A percentile compares a stretch with the other conserved stretches of the same genome.
These are phyloP conservation scores for Meiosimyza platycephala DNA, from an alignment of 2,888 invertebrate genomes.

Conservation along the genomic window DNA sequence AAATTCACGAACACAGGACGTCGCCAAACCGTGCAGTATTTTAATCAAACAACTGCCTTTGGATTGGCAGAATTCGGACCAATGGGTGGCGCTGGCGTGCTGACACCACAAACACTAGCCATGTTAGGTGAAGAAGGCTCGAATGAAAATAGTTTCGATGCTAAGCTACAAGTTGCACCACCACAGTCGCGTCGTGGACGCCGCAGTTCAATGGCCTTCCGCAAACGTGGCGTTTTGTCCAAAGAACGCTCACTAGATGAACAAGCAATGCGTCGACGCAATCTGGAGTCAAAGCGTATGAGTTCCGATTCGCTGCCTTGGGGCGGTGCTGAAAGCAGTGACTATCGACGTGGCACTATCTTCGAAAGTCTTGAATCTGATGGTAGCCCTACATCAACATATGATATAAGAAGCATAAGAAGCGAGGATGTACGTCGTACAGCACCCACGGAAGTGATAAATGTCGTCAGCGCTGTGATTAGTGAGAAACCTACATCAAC, in stretches of 20 bases:
- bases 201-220: conserved; percentile 62
- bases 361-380: conserved; percentile 67
- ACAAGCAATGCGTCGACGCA: conserved; percentile 69
- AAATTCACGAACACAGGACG: conserved; percentile 61
- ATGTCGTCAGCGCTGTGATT: conserved; percentile 46
- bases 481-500: conserved; percentile 46
- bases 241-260: conserved; percentile 67
- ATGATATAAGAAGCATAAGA: conserved; percentile 61
- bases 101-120: conserved; percentile 55
- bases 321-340: conserved; percentile 59
- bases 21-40: conserved; percentile 66
- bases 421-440: conserved; percentile 58
- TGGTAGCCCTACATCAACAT: conserved; percentile 52
- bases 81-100: conserved; percentile 52
- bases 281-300: conserved; percentile 69
- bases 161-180: conserved; percentile 55
- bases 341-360: conserved; percentile 64
- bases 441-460: conserved; percentile 42
- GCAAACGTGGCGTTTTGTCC: conserved; percentile 63
- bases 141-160: conserved; percentile 69
- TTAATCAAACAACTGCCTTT: conserved; percentile 58
- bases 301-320: conserved; percentile 66
- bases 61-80: conserved; percentile 40
- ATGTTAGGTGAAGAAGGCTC: conserved; percentile 70
- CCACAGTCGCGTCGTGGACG: conserved; percentile 58